A percentile compares a stretch with the other conserved stretches of the same genome.
Conservation (phyloP, 2,113 vertebrate species). For the Empidonax traillii region DNA sequence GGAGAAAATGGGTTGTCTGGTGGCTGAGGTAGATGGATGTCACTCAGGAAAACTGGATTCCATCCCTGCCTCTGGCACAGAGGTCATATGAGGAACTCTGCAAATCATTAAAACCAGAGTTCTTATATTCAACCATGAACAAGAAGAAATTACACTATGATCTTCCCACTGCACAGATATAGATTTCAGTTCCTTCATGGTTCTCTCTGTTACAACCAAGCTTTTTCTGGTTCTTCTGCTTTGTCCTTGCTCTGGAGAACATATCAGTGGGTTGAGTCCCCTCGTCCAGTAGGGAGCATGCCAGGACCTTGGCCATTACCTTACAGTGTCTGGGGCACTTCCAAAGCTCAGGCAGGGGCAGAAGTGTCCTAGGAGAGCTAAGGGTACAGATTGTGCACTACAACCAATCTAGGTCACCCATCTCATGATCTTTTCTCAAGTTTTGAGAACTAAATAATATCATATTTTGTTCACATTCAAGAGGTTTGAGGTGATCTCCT, state of each 20-base stretch:
- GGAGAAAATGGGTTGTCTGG: background rate
- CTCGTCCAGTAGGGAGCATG: background rate
- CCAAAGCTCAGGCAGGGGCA: background rate
- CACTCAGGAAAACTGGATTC: background rate
- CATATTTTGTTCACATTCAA: background rate
- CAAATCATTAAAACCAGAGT: background rate
- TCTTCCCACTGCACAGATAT: background rate
- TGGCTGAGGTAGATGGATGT: background rate
- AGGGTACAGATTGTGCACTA: accelerated
- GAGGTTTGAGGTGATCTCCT: background rate
- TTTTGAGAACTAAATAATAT: background rate
- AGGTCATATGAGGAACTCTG: background rate
- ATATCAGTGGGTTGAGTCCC: background rate
- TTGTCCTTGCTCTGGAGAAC: background rate
- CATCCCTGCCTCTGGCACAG: background rate
- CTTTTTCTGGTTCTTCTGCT: background rate
- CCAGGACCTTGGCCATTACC: background rate
- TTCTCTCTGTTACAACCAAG: background rate
- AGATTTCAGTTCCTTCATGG: background rate
- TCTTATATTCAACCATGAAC: background rate
- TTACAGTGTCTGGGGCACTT: background rate
- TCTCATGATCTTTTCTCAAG: background rate
- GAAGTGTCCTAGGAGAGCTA: background rate
- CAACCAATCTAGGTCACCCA: background rate
- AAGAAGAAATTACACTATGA: background rate